Percentiles rank a stretch among this genome's conserved stretches.
Evolutionary conservation across 2,888 invertebrate species (phyloP).

Genomic region (Drosophila meridiana): DNA sequence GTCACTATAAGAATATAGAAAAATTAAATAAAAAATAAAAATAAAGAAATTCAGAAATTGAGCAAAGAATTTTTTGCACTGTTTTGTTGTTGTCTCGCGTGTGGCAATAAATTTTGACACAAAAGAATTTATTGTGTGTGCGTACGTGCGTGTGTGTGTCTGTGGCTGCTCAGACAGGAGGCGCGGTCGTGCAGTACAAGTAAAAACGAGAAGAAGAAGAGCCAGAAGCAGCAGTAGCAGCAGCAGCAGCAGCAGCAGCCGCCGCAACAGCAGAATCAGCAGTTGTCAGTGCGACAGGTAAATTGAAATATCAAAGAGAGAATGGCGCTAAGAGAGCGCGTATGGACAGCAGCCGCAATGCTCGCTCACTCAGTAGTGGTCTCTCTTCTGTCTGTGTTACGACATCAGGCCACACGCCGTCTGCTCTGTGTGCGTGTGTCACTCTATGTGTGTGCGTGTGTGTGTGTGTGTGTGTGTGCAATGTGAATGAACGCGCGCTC

Average conservation of each 20-base stretch:
- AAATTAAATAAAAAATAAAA: constrained; percentile 24
- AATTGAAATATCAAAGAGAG: constrained; percentile 41
- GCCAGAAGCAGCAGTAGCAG: constrained; percentile 7
- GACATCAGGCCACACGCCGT: constrained; percentile 70
- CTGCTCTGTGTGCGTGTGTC: constrained; percentile 24
- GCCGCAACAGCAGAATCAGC: constrained; percentile 32
- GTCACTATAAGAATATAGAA: constrained; percentile 21
- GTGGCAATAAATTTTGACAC: constrained; percentile 76
- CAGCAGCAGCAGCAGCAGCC: constrained; percentile 28
- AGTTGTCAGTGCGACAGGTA: constrained; percentile 67
- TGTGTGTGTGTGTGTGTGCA: constrained; percentile 39
- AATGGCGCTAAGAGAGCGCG: constrained; percentile 46
- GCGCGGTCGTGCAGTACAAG: constrained; percentile 59
- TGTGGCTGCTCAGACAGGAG: constrained; percentile 57
- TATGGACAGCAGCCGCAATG: constrained; percentile 5
- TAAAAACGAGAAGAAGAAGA: constrained; percentile 29
- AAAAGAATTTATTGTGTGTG: constrained; percentile 57
- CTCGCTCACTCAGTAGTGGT: constrained; percentile 12
- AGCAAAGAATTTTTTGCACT: constrained; percentile 57
- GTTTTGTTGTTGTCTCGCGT: constrained; percentile 68
- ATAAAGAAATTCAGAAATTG: constrained; percentile 36
- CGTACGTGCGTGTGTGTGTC: constrained; percentile 22
- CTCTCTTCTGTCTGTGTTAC: constrained; percentile 58
- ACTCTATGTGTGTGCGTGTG: constrained; percentile 33
- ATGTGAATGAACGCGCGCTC: constrained; percentile 74